Percentiles rank a stretch among this genome's conserved stretches.
phyloP scores from a whole-genome alignment of 2,888 invertebrate genomes.

The Slavum lentiscoides region DNA sequence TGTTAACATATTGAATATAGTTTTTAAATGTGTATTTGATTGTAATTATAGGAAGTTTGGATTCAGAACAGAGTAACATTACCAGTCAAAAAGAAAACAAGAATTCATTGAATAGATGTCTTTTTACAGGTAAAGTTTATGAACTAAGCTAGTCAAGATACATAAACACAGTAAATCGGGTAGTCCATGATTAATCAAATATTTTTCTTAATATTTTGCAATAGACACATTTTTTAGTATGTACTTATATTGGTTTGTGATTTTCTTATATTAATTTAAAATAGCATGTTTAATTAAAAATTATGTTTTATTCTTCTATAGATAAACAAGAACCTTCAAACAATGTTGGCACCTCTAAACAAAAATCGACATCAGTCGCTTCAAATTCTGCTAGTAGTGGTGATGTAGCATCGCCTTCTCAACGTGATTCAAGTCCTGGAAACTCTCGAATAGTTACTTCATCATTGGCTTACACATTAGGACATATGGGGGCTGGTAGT shows the following conservation, averaged over 20 bases:
- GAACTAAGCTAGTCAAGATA: not conserved
- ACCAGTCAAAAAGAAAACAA: slow-evolving; percentile 48
- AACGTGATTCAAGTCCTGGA: slow-evolving; percentile 43
- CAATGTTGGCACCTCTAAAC: slow-evolving; percentile 30
- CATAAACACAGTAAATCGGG: not conserved
- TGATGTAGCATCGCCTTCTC: slow-evolving; percentile 48
- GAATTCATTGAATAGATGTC: slow-evolving; percentile 37
- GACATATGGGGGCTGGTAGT: slow-evolving; percentile 79
- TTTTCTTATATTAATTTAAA: too few relatives aligned
- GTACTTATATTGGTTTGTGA: too few relatives aligned
- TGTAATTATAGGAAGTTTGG: slow-evolving; percentile 40
- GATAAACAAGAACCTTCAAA: slow-evolving; percentile 36
- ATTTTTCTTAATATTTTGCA: too few relatives aligned
- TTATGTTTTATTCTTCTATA: not conserved
- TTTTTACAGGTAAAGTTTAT: slow-evolving; percentile 40
- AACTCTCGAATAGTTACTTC: slow-evolving; percentile 36
- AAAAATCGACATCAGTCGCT: slow-evolving; percentile 42
- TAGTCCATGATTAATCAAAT: too few relatives aligned
- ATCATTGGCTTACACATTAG: slow-evolving; percentile 53
- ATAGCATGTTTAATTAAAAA: not conserved
- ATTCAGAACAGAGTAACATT: slow-evolving; percentile 45
- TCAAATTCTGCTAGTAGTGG: slow-evolving; percentile 51
- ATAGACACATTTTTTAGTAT: too few relatives aligned
- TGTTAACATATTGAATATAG: not conserved
- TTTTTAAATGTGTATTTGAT: not conserved